Base-by-base conservation (phyloP, 2,888 invertebrate genomes). In the Heterodera filipjevi region DNA sequence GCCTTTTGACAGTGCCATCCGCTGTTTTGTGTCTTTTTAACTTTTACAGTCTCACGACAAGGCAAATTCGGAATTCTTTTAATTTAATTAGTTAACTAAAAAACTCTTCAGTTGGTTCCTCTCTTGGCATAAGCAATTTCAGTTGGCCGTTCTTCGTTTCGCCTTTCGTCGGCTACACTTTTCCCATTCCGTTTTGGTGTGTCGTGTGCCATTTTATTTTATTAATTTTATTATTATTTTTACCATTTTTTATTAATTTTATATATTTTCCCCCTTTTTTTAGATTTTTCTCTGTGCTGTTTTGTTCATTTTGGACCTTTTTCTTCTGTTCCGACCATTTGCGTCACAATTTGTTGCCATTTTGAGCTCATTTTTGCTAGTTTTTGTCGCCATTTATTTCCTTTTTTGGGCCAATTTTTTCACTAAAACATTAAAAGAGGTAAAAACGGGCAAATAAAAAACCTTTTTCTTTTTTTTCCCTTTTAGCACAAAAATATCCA, bases 41-140 rank as follows among this genome's bases (percentile, higher is more conserved):
- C 27, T 88, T 88, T 81, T 88, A 88, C 80, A 85, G 87, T 1
- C 82, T 85, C 0, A 84, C 85, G 32, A 87, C 88, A 3, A 86
- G 85, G 27, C n/a, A n/a, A n/a, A n/a, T n/a, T n/a, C n/a, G n/a
- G n/a, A 49, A 49, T 39, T 6, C 86, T 59, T 81, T 87, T 35
- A 68, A 8, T 35, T 35, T 35, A 22, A 68, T 68, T n/a, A 1
- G 27, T 6, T 22, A 53, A 53, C 22, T 22, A 19, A 19, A 22
- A 53, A 53, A 53, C 22, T 6, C 22, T n/a, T 59, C 27, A 68
- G 68, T 68, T 68, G 46, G 46, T 8, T 77, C 33, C 82, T 88
- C 27, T 83, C 86, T 46, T 71, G 84, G 22, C 82, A 86, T 80
- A 88, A 88, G 79, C 84, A 87, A 49, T 87, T 86, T 74, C 84